Evolutionary conservation across 2,113 vertebrate species (phyloP), one percentile per base, ranked within the genome.

Genomic region (Microcebus lehilahytsara): DNA sequence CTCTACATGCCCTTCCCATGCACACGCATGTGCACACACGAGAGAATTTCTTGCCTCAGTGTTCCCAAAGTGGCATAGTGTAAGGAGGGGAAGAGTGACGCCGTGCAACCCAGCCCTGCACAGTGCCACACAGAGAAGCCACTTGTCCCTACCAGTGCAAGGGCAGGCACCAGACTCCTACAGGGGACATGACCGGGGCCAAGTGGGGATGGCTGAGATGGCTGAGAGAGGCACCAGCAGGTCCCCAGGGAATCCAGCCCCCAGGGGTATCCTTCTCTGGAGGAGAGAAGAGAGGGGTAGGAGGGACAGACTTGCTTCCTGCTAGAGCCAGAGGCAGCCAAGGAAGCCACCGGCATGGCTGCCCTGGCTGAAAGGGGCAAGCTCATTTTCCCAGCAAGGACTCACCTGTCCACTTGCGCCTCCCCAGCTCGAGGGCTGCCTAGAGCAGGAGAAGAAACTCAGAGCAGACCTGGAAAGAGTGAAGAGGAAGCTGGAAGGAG

Each of bases 361-460:
- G 12, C 5, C 2, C 6, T 10, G 22, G 67, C 53, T 37, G 5
- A 19, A 2, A 23, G 4, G 7, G 6, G 1, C 20, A 2, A 81
- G 56, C 20, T 72, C 51, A 2, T 6, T 9, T 46, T 80, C 53
- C 74, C 83, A 12, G 19, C 3, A 12, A 34, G 34, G 3, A 25
- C 84, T 42, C 75, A 69, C 49, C 51, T 79, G 53, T 16, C 32
- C 40, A 1, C 53, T n/a, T 0, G 0, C 79, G 74, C 96, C 74
- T 97, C 42, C 53, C 83, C 96, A 99, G 99, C 98, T 99, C 1
- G 98, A 99, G 97, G 98, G 96, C 71, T 99, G 98, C 64, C 86
- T 99, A 85, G 99, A 99, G 93, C 99, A 99, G 96, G 99, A 99
- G 95, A 99, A 99, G 96, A 99, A 99, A 93, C 92, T 99, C 49